A percentile compares a stretch with the other conserved stretches of the same genome.
Evolutionary conservation across 2,113 vertebrate species (phyloP).

Genomic region (Pterocles gutturalis): DNA sequence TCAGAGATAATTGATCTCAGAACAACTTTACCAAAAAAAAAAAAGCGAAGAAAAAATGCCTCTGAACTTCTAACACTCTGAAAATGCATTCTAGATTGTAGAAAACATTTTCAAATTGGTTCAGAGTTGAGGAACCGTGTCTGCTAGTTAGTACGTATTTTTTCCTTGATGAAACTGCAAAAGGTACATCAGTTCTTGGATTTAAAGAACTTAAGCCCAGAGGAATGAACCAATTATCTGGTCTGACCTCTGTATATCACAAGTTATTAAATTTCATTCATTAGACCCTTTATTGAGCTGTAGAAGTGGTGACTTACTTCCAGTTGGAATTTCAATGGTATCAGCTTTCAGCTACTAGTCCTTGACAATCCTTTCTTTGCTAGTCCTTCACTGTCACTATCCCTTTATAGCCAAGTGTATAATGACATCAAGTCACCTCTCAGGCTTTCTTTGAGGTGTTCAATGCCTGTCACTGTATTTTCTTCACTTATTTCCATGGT

Average conservation of each 20-base stretch:
- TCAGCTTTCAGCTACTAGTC: constrained; percentile 7
- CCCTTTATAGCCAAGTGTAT: neutral
- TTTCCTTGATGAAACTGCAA: neutral
- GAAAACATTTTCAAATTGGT: neutral
- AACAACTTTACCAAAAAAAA: neutral
- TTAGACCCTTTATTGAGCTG: neutral
- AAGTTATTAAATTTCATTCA: constrained; percentile 34
- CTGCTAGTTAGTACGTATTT: neutral
- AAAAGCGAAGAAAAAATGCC: neutral
- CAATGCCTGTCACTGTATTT: neutral
- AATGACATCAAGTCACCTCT: neutral
- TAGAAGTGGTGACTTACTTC: neutral
- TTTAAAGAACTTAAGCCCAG: neutral
- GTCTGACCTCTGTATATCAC: neutral
- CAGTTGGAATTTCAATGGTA: neutral
- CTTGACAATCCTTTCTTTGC: neutral
- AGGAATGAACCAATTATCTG: constrained; percentile 33
- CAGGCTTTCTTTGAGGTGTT: neutral
- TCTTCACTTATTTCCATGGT: neutral
- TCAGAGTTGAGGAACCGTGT: neutral
- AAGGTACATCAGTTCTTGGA: neutral
- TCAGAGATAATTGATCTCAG: neutral
- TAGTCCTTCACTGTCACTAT: neutral
- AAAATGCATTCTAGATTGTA: neutral
- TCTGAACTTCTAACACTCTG: neutral